Evolutionary conservation across 2,888 invertebrate genomes (phyloP), one percentile per base, ranked within the genome.

Genomic region (Caenorhabditis sp.): DNA sequence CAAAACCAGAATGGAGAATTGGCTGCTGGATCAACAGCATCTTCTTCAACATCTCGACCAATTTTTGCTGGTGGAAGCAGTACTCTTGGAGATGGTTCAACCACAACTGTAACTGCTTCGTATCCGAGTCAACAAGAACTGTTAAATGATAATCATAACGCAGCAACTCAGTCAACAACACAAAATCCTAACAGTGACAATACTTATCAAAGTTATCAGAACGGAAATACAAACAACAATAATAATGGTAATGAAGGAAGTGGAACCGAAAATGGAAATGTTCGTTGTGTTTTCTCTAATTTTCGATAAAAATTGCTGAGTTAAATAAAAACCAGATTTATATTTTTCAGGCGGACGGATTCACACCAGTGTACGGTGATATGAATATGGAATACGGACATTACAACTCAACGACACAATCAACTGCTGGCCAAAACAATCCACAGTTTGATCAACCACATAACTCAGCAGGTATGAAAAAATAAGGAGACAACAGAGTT

Each of bases 381-480:
- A 76, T 78, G 78, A 78, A 78, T 57, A 78, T 73, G 10, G 69
- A 66, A 54, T 78, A 78, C 50, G 78, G 78, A 24, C 68, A 62
- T 24, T 78, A 78, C n/a, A n/a, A n/a, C n/a, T 68, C 73, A 10
- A 73, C 49, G 12, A 65, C 43, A 43, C 43, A 43, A 43, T 43
- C 43, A 14, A 17, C 68, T 63, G 73, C 67, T 67, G 67, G 49
- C 51, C 50, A 57, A 31, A 50, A 61, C 26, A 65, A 19, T 27
- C 65, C 65, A n/a, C 73, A 73, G 26, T 73, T 73, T 27, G 73
- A 73, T 57, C 73, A 63, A 62, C 58, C 50, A 19, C 61, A 68
- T 23, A 64, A 62, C 54, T 59, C 72, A 51, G 51, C 60, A 60
- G 61, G 63, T 67, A 43, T 4, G 17, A 17, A 26, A 23, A 12